phyloP scores from a whole-genome alignment of 2,888 invertebrate genomes.

The Hipparchia sbordonii region DNA sequence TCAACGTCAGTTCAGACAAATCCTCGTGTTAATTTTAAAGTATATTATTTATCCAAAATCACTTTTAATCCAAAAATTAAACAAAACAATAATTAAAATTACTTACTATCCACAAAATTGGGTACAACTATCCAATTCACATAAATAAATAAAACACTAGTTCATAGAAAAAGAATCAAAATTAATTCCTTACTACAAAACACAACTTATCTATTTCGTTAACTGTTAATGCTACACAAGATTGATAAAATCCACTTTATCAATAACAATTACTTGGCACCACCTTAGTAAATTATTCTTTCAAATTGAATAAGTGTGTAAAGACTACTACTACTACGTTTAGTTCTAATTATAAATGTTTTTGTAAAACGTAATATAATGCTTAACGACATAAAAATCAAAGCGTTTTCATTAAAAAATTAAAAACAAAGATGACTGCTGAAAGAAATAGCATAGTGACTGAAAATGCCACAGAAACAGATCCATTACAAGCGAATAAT shows the following conservation, averaged over 20 bases:
- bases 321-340: neutral
- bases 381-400: neutral
- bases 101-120: no score
- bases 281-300: constrained; percentile 3
- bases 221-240: constrained; percentile 18
- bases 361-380: neutral
- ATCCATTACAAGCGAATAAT: constrained; percentile 47
- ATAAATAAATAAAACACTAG: no score
- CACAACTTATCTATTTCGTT: constrained; percentile 13
- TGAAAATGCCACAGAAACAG: constrained; percentile 42
- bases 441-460: constrained; percentile 4
- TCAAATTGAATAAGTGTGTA: neutral
- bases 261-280: constrained; percentile 2
- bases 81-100: no score
- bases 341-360: neutral
- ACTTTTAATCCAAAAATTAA: no score
- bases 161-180: neutral
- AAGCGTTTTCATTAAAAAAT: neutral
- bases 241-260: constrained; percentile 15
- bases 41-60: no score
- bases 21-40: no score
- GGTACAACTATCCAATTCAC: no score
- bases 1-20: no score
- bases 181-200: neutral
- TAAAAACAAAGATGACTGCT: neutral